Percentiles rank a stretch among this genome's conserved stretches.
Conservation (phyloP, 2,113 vertebrate genomes). For the Lycocorax pyrrhopterus region DNA sequence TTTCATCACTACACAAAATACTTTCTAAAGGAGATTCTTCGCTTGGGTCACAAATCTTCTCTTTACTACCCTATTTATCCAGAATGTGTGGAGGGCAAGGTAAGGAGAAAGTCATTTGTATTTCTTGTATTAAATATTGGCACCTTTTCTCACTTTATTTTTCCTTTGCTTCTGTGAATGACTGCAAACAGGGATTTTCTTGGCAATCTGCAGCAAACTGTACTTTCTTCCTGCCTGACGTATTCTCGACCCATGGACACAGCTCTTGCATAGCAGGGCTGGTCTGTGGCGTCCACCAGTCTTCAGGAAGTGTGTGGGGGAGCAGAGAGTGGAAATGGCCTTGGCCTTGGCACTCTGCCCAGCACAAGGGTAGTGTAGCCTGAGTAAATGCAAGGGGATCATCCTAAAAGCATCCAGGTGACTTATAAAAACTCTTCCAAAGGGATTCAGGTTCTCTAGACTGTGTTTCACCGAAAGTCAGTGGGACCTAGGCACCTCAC, state of each 20-base stretch:
- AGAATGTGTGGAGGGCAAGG: slow-evolving; percentile 63
- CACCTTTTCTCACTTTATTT: neutral
- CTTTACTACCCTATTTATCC: slow-evolving; percentile 84
- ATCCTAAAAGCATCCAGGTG: neutral
- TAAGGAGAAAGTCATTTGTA: slow-evolving; percentile 21
- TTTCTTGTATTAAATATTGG: neutral
- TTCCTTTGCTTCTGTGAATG: neutral
- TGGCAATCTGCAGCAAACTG: neutral
- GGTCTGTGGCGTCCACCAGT: accelerated
- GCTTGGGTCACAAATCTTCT: slow-evolving; percentile 82
- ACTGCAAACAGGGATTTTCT: neutral
- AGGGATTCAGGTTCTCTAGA: neutral
- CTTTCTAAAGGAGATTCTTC: slow-evolving; percentile 87
- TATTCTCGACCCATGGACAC: neutral
- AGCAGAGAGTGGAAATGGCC: neutral
- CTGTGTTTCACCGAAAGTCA: neutral
- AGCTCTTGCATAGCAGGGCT: neutral
- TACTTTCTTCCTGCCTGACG: neutral
- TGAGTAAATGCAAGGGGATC: neutral
- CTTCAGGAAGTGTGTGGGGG: neutral
- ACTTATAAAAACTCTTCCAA: neutral
- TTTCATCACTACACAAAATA: slow-evolving; percentile 78
- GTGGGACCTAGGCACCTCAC: neutral
- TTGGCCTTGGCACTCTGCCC: neutral
- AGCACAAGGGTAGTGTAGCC: neutral